These are phyloP conservation scores for Dione vanillae DNA, from an alignment of 2,888 invertebrate genomes.

Conservation along the genomic window DNA sequence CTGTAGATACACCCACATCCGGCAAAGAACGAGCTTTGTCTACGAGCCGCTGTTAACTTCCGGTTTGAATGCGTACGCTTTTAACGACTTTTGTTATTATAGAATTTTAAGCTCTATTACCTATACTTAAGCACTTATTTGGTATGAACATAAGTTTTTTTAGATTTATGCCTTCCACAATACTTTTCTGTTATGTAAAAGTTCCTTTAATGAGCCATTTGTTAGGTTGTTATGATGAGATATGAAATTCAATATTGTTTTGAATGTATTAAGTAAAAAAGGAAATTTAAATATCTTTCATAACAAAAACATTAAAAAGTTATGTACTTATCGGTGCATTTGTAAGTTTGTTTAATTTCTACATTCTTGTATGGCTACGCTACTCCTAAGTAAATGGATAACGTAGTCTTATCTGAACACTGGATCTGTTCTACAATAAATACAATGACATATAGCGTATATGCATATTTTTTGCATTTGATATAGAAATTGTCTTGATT, in stretches of 20 bases:
- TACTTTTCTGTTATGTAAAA: constrained; percentile 59
- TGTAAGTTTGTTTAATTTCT: too few relatives aligned
- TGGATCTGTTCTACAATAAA: too few relatives aligned
- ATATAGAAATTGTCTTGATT: too few relatives aligned
- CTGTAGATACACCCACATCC: constrained; percentile 56
- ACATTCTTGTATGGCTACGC: too few relatives aligned
- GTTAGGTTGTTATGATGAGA: constrained; percentile 43
- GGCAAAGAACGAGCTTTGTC: constrained; percentile 61
- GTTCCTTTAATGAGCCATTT: constrained; percentile 67
- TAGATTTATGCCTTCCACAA: constrained; percentile 70
- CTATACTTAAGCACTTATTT: constrained; percentile 14
- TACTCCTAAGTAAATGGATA: too few relatives aligned
- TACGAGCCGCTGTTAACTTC: constrained; percentile 58
- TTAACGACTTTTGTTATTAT: constrained; percentile 56
- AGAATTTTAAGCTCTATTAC: constrained; percentile 28
- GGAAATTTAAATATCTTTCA: too few relatives aligned
- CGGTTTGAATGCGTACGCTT: constrained; percentile 58
- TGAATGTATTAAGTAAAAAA: constrained; percentile 10
- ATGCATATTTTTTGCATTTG: too few relatives aligned
- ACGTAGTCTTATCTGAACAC: too few relatives aligned
- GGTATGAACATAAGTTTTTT: constrained; percentile 47
- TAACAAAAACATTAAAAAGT: too few relatives aligned
- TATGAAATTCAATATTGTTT: constrained; percentile 28
- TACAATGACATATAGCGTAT: too few relatives aligned
- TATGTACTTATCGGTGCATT: too few relatives aligned